Evolutionary conservation across 2,888 invertebrate species (phyloP).

Genomic region (Sinhomidia bicolor): DNA sequence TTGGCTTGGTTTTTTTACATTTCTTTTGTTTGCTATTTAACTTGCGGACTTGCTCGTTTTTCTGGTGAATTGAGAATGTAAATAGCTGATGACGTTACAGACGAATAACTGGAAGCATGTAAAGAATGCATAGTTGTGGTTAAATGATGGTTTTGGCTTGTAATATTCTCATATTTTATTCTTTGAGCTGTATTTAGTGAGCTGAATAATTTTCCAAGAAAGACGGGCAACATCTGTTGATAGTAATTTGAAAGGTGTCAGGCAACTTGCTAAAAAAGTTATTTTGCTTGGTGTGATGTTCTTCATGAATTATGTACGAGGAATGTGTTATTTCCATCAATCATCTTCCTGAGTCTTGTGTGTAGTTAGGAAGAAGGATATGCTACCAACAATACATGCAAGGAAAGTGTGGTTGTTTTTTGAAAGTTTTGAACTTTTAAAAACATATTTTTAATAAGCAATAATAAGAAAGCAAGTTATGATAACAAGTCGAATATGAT

Average conservation of each 20-base stretch:
- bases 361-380: not conserved
- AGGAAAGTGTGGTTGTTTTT: not conserved
- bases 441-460: too few relatives aligned
- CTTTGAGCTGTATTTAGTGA: not conserved
- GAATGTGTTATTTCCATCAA: not conserved
- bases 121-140: too few relatives aligned
- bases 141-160: too few relatives aligned
- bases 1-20: not conserved
- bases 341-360: not conserved
- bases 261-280: not conserved
- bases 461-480: too few relatives aligned
- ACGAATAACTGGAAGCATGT: too few relatives aligned
- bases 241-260: not conserved
- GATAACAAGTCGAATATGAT: too few relatives aligned
- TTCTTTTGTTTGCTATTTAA: not conserved
- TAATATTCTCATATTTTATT: not conserved
- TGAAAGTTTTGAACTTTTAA: slow-evolving; percentile 2
- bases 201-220: not conserved
- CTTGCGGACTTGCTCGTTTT: not conserved
- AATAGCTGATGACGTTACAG: too few relatives aligned
- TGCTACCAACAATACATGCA: too few relatives aligned
- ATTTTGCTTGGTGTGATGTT: not conserved
- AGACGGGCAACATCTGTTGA: not conserved
- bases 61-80: not conserved
- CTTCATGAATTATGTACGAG: not conserved